Conservation (phyloP, 2,888 invertebrate species). For the Hirtodrosophila trivittata region DNA sequence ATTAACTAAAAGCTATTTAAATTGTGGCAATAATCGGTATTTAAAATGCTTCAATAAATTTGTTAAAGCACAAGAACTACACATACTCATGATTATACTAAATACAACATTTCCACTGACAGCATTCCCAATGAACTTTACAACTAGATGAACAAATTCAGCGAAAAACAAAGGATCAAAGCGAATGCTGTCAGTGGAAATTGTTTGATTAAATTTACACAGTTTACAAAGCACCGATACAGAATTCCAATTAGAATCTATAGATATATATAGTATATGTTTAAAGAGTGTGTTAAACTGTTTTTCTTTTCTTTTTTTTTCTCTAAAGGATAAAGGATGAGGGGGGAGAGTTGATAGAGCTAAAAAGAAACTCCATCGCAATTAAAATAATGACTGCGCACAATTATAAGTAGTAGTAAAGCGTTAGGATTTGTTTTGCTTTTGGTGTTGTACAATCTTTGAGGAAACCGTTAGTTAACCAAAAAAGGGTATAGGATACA, state of each 20-base stretch:
- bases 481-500: neutral
- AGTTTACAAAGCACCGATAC: conserved; percentile 7
- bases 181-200: conserved; percentile 1
- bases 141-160: neutral
- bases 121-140: conserved; percentile 1
- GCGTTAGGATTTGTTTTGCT: conserved; percentile 2
- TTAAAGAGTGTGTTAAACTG: neutral
- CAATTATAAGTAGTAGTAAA: conserved; percentile 12
- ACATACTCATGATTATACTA: conserved; percentile 19
- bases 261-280: too few relatives aligned
- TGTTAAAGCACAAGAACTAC: conserved; percentile 38
- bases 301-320: too few relatives aligned
- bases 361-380: too few relatives aligned
- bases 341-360: neutral
- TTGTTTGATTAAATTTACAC: neutral
- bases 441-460: neutral
- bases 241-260: neutral
- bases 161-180: neutral
- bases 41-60: conserved; percentile 43
- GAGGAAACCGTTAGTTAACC: conserved; percentile 26
- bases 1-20: conserved; percentile 40
- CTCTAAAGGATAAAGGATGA: neutral
- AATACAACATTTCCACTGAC: conserved; percentile 23
- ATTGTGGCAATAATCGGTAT: conserved; percentile 33
- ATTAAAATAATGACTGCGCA: conserved; percentile 20